Base-by-base conservation (phyloP, 64 coral and sea anemone genomes). In the Hydrozoanthus tunicans region DNA sequence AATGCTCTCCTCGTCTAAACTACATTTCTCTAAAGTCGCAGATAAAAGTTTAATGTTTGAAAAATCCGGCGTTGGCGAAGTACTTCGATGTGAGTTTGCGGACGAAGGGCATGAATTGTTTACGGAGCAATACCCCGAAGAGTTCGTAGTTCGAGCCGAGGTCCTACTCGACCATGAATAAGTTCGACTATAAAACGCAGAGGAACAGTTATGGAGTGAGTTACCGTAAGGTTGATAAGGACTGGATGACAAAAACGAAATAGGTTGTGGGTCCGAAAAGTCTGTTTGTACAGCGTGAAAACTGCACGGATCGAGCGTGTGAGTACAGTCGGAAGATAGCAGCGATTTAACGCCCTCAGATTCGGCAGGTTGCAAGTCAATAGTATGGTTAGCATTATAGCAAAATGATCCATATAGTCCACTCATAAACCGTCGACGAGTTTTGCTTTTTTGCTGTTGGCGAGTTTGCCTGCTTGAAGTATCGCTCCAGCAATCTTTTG, bases 61-160 rank as follows among this genome's bases (percentile, higher is more conserved):
- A 79, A 96, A 95, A 90, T 99, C 97, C 3, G 97, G 97, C 1
- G 97, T 99, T 4, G 97, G 97, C 13, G 97, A 99, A 3, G 77
- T 79, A 51, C 97, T 99, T 53, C 97, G 82, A 78, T 99, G 97
- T 12, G 94, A 96, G 52, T 91, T 95, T 5, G 97, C 97, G 4
- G 97, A 99, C 11, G 97, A 99, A 0, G 97, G 92, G 70, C 97
- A 99, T 3, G 94, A 96, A 7, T 92, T 92, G 55, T 95, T 95
- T 4, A 93, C 91, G 0, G 97, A 99, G 3, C 94, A 99, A 69
- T 99, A 99, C 0, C 97, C 97, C 3, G 97, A 99, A 32, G 89
- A 99, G 1, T 90, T 91, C 3, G 81, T 77, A 7, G 96, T 94
- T 72, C 81, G 85, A 6, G 59, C 81, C 59, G 89, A 90, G 24